Evolutionary conservation across 1,140 invertebrate species (phyloP).

Genomic region (Drosophila takahashii): DNA sequence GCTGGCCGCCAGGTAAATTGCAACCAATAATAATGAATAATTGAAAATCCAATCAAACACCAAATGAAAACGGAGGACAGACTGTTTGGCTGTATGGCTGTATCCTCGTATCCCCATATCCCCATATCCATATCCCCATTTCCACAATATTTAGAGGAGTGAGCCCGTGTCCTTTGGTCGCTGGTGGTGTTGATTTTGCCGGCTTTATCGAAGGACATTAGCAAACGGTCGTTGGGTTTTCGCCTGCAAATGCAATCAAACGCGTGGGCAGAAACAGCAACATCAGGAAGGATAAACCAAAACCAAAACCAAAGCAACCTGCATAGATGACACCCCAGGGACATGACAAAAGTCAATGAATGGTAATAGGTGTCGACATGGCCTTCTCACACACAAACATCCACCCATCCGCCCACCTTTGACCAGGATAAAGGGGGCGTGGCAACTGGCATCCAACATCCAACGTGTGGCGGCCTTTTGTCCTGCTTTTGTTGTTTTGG

Average conservation of each 20-base stretch:
- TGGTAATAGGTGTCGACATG: slow-evolving; percentile 82
- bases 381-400: slow-evolving; percentile 28
- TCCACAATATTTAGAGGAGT: slow-evolving; percentile 15
- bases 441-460: slow-evolving; percentile 22
- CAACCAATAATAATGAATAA: slow-evolving; percentile 85
- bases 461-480: slow-evolving; percentile 62
- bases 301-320: slow-evolving; percentile 78
- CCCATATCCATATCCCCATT: slow-evolving; percentile 48
- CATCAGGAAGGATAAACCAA: slow-evolving; percentile 59
- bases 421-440: slow-evolving; percentile 27
- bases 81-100: neutral
- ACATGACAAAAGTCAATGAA: slow-evolving; percentile 81
- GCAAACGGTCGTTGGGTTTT: slow-evolving; percentile 75
- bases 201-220: slow-evolving; percentile 83
- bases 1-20: slow-evolving; percentile 74
- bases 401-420: neutral
- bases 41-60: slow-evolving; percentile 85
- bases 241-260: slow-evolving; percentile 81
- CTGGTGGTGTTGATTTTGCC: slow-evolving; percentile 78
- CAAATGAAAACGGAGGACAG: slow-evolving; percentile 78
- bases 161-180: slow-evolving; percentile 41
- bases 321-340: slow-evolving; percentile 84
- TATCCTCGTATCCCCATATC: slow-evolving; percentile 35
- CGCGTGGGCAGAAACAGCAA: slow-evolving; percentile 48
- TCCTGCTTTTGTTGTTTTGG: slow-evolving; percentile 71